Percentiles rank a stretch among this genome's conserved stretches.
phyloP scores from a whole-genome alignment of 2,888 invertebrate species.

The Colletes collaris region DNA sequence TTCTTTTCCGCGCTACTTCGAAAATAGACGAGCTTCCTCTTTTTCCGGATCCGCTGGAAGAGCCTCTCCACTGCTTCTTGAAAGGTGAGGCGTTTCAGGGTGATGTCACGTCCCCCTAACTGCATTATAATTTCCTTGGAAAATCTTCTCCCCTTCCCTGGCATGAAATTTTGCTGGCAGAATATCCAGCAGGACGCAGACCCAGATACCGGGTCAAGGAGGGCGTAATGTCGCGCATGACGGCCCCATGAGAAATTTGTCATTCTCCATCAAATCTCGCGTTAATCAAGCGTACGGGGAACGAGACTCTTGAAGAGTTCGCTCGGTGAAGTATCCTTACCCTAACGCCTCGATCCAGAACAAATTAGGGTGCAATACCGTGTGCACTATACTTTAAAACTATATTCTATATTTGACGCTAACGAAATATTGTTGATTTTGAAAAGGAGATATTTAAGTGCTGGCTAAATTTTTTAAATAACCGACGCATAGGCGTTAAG shows the following conservation, averaged over 20 bases:
- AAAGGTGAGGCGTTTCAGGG: slow-evolving; percentile 30
- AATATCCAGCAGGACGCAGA: slow-evolving; percentile 23
- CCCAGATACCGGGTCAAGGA: slow-evolving; percentile 42
- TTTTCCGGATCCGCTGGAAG: slow-evolving; percentile 11
- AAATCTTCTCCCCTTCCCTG: slow-evolving; percentile 20
- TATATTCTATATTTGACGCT: too few species aligned
- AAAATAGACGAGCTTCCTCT: slow-evolving; percentile 33
- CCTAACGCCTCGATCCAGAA: too few species aligned
- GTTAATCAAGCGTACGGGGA: slow-evolving; percentile 55
- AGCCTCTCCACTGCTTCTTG: slow-evolving; percentile 12
- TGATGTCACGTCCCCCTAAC: slow-evolving; percentile 60
- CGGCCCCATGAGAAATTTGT: slow-evolving; percentile 63
- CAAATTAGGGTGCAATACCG: too few species aligned
- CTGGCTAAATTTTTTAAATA: too few species aligned
- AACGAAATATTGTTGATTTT: too few species aligned
- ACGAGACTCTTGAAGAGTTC: neutral
- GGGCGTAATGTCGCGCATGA: slow-evolving; percentile 36
- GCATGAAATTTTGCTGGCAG: slow-evolving; percentile 36
- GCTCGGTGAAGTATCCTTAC: slow-evolving; percentile 8
- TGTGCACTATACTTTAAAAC: too few species aligned
- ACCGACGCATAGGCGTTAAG: too few species aligned
- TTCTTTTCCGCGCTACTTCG: slow-evolving; percentile 10
- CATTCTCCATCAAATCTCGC: slow-evolving; percentile 56
- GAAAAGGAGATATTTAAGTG: too few species aligned
- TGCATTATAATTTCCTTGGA: slow-evolving; percentile 63